Evolutionary conservation across 2,888 invertebrate genomes (phyloP), one percentile per base, ranked within the genome.

Genomic region (Laothoe populi): DNA sequence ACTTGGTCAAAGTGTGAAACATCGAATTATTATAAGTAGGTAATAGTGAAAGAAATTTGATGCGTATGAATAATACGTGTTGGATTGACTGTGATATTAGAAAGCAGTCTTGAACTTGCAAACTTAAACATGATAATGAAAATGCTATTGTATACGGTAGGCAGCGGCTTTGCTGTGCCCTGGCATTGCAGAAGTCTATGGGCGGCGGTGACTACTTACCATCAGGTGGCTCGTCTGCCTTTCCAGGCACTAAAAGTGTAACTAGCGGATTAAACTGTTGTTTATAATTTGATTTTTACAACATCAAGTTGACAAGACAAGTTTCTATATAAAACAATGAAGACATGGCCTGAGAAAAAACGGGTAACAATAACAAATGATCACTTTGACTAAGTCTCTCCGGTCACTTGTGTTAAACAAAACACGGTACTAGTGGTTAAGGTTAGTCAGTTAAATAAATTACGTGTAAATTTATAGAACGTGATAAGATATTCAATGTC

Each of bases 401-500:
- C n/a, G n/a, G 45, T 3, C 1, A 19, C 26, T 53, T 40, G 7
- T 53, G 42, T 61, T 53, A 24, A 23, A 16, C 13, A 61, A 40
- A 19, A 45, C 5, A 45, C 44, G 16, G 13, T 40, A 40, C 16
- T 40, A 35, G 45, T 38, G 64, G 64, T 64, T 64, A 60, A 59
- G 62, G 60, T 64, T 61, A 64, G 61, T 61, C 48, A 49, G 45
- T 42, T 57, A 62, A 59, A 38, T 24, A 35, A 24, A 31, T 59
- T 26, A 45, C 35, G 19, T 58, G 26, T 62, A n/a, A n/a, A n/a
- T 58, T 58, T 57, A 35, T 4, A 53, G 35, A 31, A 21, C 11
- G 45, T 45, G 19, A 45, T 44, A 40, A 45, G 45, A 21, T 31
- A 35, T 53, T 31, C n/a, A 11, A 53, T 53, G 35, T 35, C 35